Percentiles rank a stretch among this genome's conserved stretches.
These are phyloP conservation scores for Solenodon paradoxus DNA, from an alignment of 2,113 vertebrate genomes.

Conservation along the genomic window DNA sequence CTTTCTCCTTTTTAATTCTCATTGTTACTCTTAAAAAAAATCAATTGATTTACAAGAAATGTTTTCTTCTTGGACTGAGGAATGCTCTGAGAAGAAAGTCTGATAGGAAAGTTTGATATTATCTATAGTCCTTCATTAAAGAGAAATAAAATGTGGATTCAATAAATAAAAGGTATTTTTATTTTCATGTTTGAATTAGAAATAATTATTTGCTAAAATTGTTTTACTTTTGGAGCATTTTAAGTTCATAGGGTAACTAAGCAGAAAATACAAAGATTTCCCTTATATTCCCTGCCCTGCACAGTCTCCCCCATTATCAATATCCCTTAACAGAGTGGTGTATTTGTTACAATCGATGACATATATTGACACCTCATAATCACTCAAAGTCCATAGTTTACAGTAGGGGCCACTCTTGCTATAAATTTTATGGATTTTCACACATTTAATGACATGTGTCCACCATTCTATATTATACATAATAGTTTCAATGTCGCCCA, in stretches of 20 bases:
- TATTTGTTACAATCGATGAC: not conserved
- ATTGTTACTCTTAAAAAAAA: slow-evolving; percentile 36
- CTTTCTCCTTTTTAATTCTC: slow-evolving; percentile 36
- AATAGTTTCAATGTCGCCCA: not conserved
- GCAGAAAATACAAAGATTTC: not conserved
- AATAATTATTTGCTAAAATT: not conserved
- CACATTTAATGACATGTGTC: not conserved
- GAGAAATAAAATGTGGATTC: not conserved
- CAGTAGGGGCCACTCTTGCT: not conserved
- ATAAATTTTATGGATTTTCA: not conserved
- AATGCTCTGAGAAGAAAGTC: not conserved
- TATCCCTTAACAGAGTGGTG: not conserved
- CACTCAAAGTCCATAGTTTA: not conserved
- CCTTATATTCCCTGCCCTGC: no score
- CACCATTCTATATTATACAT: not conserved
- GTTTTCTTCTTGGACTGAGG: not conserved
- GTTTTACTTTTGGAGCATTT: not conserved
- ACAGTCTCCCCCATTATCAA: no score
- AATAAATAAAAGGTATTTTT: not conserved
- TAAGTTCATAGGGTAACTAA: not conserved
- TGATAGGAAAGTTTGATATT: not conserved
- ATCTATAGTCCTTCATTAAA: not conserved
- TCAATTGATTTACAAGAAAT: not conserved
- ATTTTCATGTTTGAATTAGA: not conserved
- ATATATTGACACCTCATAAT: not conserved